Evolutionary conservation across 2,113 vertebrate genomes (phyloP).

Genomic region (Oxyruncus cristatus): DNA sequence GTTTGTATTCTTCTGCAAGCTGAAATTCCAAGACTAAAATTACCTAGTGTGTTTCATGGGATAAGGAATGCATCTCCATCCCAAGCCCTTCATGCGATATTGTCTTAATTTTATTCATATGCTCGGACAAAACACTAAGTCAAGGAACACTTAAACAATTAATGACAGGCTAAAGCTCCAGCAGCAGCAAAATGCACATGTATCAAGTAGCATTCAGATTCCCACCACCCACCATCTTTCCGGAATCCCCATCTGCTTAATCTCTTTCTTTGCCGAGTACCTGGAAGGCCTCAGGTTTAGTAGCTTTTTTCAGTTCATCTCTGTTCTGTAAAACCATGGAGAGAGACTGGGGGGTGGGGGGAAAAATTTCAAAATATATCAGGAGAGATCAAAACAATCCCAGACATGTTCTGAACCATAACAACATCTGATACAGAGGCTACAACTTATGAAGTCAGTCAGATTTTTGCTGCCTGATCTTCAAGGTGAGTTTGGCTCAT

Average conservation of each 20-base stretch:
- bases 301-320: neutral
- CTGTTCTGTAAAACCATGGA: neutral
- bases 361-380: neutral
- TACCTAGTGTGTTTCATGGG: neutral
- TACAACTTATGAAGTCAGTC: neutral
- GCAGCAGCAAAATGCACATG: neutral
- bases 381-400: neutral
- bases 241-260: neutral
- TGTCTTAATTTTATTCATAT: neutral
- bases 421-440: accelerated
- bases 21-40: neutral
- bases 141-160: neutral
- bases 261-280: neutral
- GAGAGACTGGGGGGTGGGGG: neutral
- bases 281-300: neutral
- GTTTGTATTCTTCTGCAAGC: neutral
- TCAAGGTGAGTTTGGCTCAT: neutral
- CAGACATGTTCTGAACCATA: neutral
- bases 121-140: neutral
- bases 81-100: neutral
- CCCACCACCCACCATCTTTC: neutral
- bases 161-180: neutral
- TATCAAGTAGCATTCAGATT: neutral
- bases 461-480: neutral
- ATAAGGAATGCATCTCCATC: neutral